phyloP scores from a whole-genome alignment of 2,888 invertebrate species.

The Agriopis leucophaearia region DNA sequence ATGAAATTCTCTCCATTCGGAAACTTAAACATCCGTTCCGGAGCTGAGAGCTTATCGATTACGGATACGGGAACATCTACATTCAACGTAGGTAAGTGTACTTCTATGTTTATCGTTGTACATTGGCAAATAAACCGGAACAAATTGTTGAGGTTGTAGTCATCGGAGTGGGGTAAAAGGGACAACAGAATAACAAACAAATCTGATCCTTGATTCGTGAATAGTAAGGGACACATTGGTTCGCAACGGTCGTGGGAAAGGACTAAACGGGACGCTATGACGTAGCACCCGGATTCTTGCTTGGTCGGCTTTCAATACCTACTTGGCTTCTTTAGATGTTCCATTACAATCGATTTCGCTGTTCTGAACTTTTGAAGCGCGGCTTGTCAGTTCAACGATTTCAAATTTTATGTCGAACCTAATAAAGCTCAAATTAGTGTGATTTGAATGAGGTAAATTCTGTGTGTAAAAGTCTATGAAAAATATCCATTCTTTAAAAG shows the following conservation, averaged over 20 bases:
- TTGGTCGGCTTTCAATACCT: constrained; percentile 46
- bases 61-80: constrained; percentile 38
- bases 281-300: constrained; percentile 53
- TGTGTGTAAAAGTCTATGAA: not conserved
- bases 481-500: not conserved
- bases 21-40: constrained; percentile 37
- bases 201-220: constrained; percentile 53
- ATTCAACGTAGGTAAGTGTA: constrained; percentile 48
- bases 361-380: constrained; percentile 1
- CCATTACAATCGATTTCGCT: constrained; percentile 15
- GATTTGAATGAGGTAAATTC: too few species aligned
- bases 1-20: constrained; percentile 28
- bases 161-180: constrained; percentile 47
- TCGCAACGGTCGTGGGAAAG: constrained; percentile 62
- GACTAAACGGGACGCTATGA: constrained; percentile 54
- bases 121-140: constrained; percentile 69
- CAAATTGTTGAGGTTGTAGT: constrained; percentile 61
- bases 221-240: constrained; percentile 50
- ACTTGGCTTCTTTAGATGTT: constrained; percentile 43
- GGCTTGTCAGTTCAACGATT: not conserved
- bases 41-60: constrained; percentile 45
- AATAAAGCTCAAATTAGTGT: not conserved
- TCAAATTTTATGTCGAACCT: not conserved
- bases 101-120: constrained; percentile 52
- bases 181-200: constrained; percentile 47